Conservation (phyloP, 2,888 invertebrate genomes). For the Drosophila koepferae region DNA sequence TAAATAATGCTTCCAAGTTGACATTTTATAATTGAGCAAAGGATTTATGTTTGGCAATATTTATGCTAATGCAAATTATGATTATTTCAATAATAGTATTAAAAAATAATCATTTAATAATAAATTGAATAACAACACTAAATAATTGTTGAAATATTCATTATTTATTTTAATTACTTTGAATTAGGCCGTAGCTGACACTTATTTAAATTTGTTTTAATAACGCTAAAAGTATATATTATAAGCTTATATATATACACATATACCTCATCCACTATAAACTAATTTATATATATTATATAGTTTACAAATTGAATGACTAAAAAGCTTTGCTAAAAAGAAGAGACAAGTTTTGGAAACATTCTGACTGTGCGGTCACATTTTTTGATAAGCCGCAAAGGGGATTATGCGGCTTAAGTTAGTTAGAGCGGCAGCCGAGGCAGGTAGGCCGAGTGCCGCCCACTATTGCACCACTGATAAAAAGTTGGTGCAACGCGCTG, state of each 20-base stretch:
- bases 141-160: not conserved
- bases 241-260: not conserved
- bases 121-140: not conserved
- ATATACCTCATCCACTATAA: not conserved
- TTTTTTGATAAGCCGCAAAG: constrained; percentile 54
- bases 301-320: constrained; percentile 18
- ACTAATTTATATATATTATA: constrained; percentile 4
- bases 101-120: too few relatives aligned
- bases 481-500: constrained; percentile 54
- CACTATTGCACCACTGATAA: constrained; percentile 54
- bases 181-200: constrained; percentile 1
- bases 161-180: not conserved
- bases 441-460: not conserved
- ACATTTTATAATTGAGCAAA: too few relatives aligned
- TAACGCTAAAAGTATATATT: not conserved
- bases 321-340: constrained; percentile 13
- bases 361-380: constrained; percentile 14
- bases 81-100: too few relatives aligned
- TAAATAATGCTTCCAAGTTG: too few relatives aligned
- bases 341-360: not conserved
- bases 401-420: constrained; percentile 57
- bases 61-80: too few relatives aligned
- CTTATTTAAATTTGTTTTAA: not conserved
- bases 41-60: too few relatives aligned
- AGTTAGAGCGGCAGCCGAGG: not conserved